These are phyloP conservation scores for Drosophila borborema DNA, from an alignment of 2,888 invertebrate species.

Conservation along the genomic window DNA sequence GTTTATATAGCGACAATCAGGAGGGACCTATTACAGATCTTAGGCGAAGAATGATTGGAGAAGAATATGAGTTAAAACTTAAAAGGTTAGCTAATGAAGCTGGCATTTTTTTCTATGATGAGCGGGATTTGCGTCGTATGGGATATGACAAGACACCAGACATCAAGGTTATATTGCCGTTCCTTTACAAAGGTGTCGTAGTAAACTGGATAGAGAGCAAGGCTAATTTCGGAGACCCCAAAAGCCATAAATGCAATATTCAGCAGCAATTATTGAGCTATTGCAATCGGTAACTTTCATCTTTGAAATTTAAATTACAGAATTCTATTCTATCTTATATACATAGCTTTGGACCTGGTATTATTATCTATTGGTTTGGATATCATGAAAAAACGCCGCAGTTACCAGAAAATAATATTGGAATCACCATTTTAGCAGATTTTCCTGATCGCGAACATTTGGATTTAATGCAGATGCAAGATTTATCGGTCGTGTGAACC, in stretches of 20 bases:
- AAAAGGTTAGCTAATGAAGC: constrained; percentile 85
- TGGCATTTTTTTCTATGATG: constrained; percentile 89
- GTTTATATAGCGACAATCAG: constrained; percentile 92
- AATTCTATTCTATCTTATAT: constrained; percentile 3
- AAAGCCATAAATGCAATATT: constrained; percentile 92
- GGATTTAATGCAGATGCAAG: constrained; percentile 71
- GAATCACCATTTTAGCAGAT: constrained; percentile 86
- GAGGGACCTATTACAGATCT: constrained; percentile 93
- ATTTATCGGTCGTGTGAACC: background rate
- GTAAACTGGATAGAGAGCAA: constrained; percentile 99
- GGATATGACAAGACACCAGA: constrained; percentile 99
- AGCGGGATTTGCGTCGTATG: constrained; percentile 91
- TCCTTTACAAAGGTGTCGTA: constrained; percentile 93
- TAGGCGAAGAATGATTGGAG: constrained; percentile 91
- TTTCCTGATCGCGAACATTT: constrained; percentile 87
- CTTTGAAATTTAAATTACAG: background rate
- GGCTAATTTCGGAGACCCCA: constrained; percentile 95
- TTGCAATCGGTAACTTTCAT: constrained; percentile 88
- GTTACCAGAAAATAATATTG: constrained; percentile 87
- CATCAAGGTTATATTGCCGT: constrained; percentile 94
- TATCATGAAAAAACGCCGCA: constrained; percentile 88
- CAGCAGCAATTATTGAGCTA: constrained; percentile 95
- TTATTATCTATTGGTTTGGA: constrained; percentile 98
- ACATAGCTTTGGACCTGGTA: constrained; percentile 94
- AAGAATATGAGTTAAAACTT: constrained; percentile 92